These are phyloP conservation scores for Cercopithecus neglectus DNA, from an alignment of 2,797 vertebrate species.

Conservation along the genomic window DNA sequence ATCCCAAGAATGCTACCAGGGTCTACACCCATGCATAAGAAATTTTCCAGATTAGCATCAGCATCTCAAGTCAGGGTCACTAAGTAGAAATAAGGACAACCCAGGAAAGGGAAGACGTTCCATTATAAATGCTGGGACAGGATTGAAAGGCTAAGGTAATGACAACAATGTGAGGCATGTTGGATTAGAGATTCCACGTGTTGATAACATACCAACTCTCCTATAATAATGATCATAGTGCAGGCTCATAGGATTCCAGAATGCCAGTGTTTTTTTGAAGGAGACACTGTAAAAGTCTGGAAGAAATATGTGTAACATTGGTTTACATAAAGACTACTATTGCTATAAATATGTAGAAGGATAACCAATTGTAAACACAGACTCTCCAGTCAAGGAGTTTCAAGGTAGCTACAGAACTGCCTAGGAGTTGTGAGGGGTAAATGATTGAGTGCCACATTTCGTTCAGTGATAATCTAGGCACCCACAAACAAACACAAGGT, in stretches of 20 bases:
- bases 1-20: neutral
- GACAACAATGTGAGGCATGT: neutral
- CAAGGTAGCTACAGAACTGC: neutral
- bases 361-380: neutral
- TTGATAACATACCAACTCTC: neutral
- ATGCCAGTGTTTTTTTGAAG: conserved; percentile 24
- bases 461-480: neutral
- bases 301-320: conserved; percentile 37
- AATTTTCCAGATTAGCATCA: neutral
- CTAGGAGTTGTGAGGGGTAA: neutral
- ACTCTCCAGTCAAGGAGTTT: neutral
- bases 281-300: neutral
- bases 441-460: conserved; percentile 2
- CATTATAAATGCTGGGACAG: neutral
- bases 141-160: neutral
- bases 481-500: neutral
- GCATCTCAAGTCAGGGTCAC: neutral
- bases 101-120: neutral
- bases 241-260: neutral
- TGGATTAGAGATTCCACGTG: neutral
- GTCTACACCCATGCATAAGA: neutral
- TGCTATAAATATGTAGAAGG: neutral
- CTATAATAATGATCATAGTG: neutral
- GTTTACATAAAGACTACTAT: neutral
- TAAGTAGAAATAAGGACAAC: conserved; percentile 33